phyloP scores from a whole-genome alignment of 2,113 vertebrate species.

The Aspiorhynchus laticeps region DNA sequence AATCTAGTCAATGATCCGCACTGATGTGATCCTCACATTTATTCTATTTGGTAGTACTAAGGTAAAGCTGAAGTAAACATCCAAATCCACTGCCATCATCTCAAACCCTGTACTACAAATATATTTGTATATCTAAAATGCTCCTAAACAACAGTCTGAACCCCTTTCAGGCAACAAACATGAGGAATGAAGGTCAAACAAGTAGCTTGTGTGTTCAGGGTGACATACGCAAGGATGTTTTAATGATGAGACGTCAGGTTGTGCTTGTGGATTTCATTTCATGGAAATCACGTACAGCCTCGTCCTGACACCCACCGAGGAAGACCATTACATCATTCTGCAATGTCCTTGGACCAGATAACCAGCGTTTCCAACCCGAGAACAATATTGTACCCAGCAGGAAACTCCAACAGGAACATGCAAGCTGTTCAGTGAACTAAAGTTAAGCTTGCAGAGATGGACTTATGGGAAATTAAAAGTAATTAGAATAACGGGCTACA shows the following conservation, averaged over 20 bases:
- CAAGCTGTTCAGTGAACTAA: slow-evolving; percentile 29
- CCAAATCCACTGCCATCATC: not conserved
- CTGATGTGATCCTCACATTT: too few species aligned
- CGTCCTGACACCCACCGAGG: slow-evolving; percentile 46
- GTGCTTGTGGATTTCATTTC: slow-evolving; percentile 45
- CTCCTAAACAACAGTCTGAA: not conserved
- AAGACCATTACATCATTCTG: slow-evolving; percentile 45
- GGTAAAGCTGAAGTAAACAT: not conserved
- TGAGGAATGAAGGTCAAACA: slow-evolving; percentile 50
- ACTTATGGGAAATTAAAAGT: not conserved
- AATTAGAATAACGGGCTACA: not conserved
- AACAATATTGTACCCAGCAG: slow-evolving; percentile 55
- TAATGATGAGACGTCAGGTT: slow-evolving; percentile 38
- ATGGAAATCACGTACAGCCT: slow-evolving; percentile 50
- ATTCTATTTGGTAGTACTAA: not conserved
- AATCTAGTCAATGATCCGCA: not conserved
- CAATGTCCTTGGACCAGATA: slow-evolving; percentile 63
- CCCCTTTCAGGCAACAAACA: not conserved
- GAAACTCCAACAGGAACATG: slow-evolving; percentile 30
- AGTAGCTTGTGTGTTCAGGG: slow-evolving; percentile 14
- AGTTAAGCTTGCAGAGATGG: slow-evolving; percentile 10
- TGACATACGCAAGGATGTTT: slow-evolving; percentile 35
- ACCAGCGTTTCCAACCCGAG: slow-evolving; percentile 44
- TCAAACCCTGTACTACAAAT: not conserved
- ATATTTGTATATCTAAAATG: slow-evolving; percentile 27